phyloP scores from a whole-genome alignment of 2,797 vertebrate species.

The Eutrigla gurnardus region DNA sequence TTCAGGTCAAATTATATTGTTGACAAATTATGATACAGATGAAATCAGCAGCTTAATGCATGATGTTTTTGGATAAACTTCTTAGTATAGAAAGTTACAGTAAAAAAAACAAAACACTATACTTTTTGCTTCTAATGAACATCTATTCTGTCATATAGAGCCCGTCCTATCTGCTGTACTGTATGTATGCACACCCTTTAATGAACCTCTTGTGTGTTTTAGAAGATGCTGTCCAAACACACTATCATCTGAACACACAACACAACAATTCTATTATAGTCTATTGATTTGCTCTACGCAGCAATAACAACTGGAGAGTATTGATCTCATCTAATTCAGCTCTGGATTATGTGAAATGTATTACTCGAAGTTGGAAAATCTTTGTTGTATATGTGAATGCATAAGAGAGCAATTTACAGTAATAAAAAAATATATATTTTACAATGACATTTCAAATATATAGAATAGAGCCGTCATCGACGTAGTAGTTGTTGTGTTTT shows the following conservation, averaged over 20 bases:
- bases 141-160: conserved; percentile 11
- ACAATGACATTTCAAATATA: not conserved
- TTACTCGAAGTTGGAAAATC: conserved; percentile 34
- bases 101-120: not conserved
- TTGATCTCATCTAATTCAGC: conserved; percentile 68
- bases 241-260: conserved; percentile 53
- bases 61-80: not conserved
- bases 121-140: not conserved
- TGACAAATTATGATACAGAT: conserved; percentile 6
- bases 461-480: no score
- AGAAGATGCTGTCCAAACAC: no score
- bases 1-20: not conserved
- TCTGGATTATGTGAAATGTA: conserved; percentile 55
- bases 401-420: not conserved
- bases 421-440: not conserved
- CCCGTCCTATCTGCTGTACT: conserved; percentile 2
- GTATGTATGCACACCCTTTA: conserved; percentile 18
- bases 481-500: not conserved
- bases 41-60: not conserved
- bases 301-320: conserved; percentile 66
- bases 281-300: conserved; percentile 74
- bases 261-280: conserved; percentile 66
- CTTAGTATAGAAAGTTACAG: not conserved
- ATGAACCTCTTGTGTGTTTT: conserved; percentile 36
- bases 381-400: conserved; percentile 18